Percentiles rank a stretch among this genome's conserved stretches.
Conservation (phyloP, 2,113 vertebrate species). For the Peromyscus polionotus region DNA sequence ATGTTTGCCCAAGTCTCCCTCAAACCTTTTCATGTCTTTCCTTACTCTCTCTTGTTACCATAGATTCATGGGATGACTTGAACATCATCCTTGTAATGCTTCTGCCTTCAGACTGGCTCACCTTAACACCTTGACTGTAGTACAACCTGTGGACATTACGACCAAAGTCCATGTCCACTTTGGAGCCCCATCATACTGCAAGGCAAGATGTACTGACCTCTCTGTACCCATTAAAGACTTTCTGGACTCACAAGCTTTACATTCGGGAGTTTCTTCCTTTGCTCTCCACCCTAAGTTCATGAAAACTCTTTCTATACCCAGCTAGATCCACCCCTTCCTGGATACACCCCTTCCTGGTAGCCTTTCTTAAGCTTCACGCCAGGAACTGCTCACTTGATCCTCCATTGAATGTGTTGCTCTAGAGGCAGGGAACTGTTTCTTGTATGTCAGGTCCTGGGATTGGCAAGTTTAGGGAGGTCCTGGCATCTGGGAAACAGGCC, state of each 20-base stretch:
- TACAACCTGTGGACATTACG: too few relatives aligned
- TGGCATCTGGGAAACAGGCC: not conserved
- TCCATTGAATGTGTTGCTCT: rapidly evolving
- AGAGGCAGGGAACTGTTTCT: not conserved
- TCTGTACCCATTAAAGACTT: not conserved
- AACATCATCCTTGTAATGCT: not conserved
- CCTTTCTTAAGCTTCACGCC: not conserved
- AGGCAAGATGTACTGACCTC: not conserved
- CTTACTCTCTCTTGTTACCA: not conserved
- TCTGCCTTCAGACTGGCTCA: not conserved
- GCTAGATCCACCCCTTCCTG: not conserved
- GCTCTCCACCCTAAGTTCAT: not conserved
- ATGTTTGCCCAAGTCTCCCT: not conserved
- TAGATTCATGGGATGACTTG: not conserved
- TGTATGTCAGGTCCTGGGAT: not conserved
- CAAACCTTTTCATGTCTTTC: not conserved
- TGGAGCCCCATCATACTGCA: not conserved
- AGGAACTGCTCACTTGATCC: not conserved
- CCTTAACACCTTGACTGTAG: not conserved
- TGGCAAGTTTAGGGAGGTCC: not conserved
- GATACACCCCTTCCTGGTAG: not conserved
- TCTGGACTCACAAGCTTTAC: not conserved
- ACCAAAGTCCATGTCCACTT: not conserved
- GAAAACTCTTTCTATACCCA: not conserved
- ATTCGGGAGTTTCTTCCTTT: not conserved